These are phyloP conservation scores for Bombus impatiens DNA, from an alignment of 1,140 invertebrate genomes.

Conservation along the genomic window DNA sequence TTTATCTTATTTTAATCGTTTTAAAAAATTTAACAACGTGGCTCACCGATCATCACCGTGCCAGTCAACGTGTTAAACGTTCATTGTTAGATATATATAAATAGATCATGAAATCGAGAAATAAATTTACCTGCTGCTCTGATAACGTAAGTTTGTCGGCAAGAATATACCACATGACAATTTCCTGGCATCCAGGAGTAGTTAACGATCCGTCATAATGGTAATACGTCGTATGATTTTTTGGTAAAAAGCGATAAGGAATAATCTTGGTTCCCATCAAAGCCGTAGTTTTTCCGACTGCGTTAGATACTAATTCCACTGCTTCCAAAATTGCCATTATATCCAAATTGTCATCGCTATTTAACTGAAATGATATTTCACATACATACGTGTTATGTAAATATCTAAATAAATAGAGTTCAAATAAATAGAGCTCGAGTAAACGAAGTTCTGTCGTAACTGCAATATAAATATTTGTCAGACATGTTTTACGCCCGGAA, in stretches of 20 bases:
- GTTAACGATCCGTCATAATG: conserved; percentile 89
- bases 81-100: neutral
- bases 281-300: conserved; percentile 53
- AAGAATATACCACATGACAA: conserved; percentile 89
- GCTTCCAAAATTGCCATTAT: conserved; percentile 80
- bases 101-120: neutral
- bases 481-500: no score
- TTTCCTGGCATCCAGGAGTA: conserved; percentile 88
- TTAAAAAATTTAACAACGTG: no score
- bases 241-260: conserved; percentile 82
- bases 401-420: no score
- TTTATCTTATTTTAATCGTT: no score
- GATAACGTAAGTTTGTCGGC: conserved; percentile 84
- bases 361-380: conserved; percentile 70
- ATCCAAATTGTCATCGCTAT: conserved; percentile 80
- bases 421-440: no score
- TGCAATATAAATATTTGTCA: no score
- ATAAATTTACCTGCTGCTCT: conserved; percentile 81
- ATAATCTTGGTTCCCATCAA: conserved; percentile 73
- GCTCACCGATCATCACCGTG: no score
- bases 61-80: no score
- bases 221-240: conserved; percentile 83
- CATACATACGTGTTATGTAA: neutral
- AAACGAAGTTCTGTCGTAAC: no score
- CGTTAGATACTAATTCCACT: conserved; percentile 72